phyloP scores from a whole-genome alignment of 2,113 vertebrate species.

The Macquaria ambigua region DNA sequence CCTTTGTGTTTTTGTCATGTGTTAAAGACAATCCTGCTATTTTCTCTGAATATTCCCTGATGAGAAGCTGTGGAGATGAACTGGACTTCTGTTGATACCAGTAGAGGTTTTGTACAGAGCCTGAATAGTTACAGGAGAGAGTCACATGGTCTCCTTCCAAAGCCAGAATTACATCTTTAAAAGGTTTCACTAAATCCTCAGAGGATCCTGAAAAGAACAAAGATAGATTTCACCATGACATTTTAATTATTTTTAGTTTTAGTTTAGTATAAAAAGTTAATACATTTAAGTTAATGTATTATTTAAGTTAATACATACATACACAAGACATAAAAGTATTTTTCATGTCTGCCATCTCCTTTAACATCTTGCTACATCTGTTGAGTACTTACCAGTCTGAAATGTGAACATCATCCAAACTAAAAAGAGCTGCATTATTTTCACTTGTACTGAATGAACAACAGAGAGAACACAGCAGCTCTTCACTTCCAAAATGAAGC shows the following conservation, averaged over 20 bases:
- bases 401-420: constrained; percentile 21
- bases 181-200: constrained; percentile 19
- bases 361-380: not conserved
- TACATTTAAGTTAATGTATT: too few species aligned
- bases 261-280: too few species aligned
- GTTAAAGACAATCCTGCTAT: too few species aligned
- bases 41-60: not conserved
- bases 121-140: constrained; percentile 15
- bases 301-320: too few species aligned
- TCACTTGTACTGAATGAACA: constrained; percentile 28
- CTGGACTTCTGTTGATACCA: constrained; percentile 13
- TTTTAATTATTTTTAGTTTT: too few species aligned
- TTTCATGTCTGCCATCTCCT: too few species aligned
- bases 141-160: constrained; percentile 7
- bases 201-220: constrained; percentile 34
- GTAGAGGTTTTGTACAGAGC: not conserved
- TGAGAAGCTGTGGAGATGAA: constrained; percentile 3
- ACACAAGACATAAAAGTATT: too few species aligned
- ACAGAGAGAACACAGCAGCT: constrained; percentile 35
- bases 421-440: constrained; percentile 17
- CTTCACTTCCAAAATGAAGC: constrained; percentile 19
- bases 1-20: too few species aligned
- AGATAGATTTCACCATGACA: not conserved
- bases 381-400: constrained; percentile 14
- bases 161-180: not conserved